These are phyloP conservation scores for Papilio polytes DNA, from an alignment of 1,140 invertebrate species.

Conservation along the genomic window DNA sequence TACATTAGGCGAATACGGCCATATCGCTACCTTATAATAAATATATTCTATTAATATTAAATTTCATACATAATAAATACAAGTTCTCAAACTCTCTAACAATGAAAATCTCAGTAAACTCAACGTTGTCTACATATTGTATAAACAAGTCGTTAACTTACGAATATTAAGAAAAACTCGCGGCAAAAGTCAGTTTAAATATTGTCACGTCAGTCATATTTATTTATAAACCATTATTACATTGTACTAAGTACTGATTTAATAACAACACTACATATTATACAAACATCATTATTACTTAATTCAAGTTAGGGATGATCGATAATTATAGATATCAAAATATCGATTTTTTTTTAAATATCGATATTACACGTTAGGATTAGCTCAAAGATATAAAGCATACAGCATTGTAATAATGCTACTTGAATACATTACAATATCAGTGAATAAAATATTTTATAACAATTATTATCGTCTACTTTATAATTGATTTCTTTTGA, in stretches of 20 bases:
- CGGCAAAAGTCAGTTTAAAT: constrained; percentile 43
- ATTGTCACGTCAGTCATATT: constrained; percentile 77
- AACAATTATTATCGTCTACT: too few species aligned
- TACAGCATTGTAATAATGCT: too few species aligned
- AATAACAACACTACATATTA: constrained; percentile 24
- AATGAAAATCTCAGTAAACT: constrained; percentile 69
- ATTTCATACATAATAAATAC: constrained; percentile 55
- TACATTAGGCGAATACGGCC: constrained; percentile 1
- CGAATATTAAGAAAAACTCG: constrained; percentile 43
- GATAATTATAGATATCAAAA: background rate
- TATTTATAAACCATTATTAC: constrained; percentile 63
- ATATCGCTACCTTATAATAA: background rate
- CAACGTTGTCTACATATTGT: constrained; percentile 52
- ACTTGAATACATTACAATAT: too few species aligned
- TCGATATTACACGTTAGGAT: too few species aligned
- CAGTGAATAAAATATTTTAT: too few species aligned
- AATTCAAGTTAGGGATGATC: constrained; percentile 7
- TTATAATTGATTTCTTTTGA: too few species aligned
- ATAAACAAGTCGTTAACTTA: constrained; percentile 52
- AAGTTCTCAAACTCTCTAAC: constrained; percentile 61
- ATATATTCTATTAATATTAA: constrained; percentile 24
- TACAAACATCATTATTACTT: background rate
- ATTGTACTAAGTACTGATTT: constrained; percentile 58
- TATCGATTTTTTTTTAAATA: background rate
- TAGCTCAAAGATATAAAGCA: too few species aligned